Evolutionary conservation across 2,888 invertebrate genomes (phyloP).

Genomic region (Neria commutata): DNA sequence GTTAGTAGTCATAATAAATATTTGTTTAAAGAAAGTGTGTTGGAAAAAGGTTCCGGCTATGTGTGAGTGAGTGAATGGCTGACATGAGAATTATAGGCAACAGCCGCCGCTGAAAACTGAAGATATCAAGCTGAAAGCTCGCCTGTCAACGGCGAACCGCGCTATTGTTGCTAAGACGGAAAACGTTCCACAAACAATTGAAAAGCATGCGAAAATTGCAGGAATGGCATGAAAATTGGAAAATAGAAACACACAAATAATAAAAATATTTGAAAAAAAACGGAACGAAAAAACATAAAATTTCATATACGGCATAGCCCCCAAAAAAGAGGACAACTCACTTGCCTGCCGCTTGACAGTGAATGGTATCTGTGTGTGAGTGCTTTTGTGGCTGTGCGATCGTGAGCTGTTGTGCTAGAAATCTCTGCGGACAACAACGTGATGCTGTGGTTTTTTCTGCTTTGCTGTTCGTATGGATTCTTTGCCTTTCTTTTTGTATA

Average conservation of each 20-base stretch:
- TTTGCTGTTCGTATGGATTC: neutral
- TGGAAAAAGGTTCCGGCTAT: too few species aligned
- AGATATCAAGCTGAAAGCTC: too few species aligned
- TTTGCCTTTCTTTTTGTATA: neutral
- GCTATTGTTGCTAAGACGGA: neutral
- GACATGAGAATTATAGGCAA: too few species aligned
- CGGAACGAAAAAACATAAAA: neutral
- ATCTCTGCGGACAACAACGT: slow-evolving; percentile 39
- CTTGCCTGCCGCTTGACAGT: neutral
- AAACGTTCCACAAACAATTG: neutral
- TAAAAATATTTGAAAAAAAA: too few species aligned
- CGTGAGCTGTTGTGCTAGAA: neutral
- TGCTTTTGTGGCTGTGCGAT: neutral
- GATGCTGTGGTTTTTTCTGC: slow-evolving; percentile 31
- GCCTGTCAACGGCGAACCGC: neutral
- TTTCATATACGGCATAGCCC: neutral
- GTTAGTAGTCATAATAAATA: too few species aligned
- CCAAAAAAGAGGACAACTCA: slow-evolving; percentile 47
- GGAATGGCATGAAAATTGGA: neutral
- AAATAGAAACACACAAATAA: neutral
- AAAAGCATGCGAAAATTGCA: neutral
- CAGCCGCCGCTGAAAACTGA: too few species aligned
- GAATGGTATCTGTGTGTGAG: neutral
- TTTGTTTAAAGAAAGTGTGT: too few species aligned
- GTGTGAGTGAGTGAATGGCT: too few species aligned